Conservation (phyloP, 2,888 invertebrate genomes). For the Spodoptera littoralis region DNA sequence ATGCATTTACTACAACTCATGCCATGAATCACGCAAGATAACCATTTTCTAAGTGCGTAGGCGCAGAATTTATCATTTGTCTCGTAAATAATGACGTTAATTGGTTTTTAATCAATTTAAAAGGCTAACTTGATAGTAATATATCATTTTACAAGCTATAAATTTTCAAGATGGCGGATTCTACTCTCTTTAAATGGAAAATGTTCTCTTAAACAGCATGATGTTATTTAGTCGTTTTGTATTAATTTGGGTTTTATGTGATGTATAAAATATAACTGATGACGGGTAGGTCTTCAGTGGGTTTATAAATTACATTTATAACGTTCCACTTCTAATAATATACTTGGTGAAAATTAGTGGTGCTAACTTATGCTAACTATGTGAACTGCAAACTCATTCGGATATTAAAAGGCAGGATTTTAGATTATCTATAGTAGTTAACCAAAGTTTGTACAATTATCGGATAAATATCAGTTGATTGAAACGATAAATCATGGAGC, state of each 20-base stretch:
- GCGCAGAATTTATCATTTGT: conserved; percentile 53
- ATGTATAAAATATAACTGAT: too few species aligned
- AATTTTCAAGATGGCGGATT: conserved; percentile 36
- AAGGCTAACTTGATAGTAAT: conserved; percentile 30
- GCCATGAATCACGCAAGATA: conserved; percentile 34
- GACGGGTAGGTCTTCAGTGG: too few species aligned
- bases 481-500: too few species aligned
- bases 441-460: too few species aligned
- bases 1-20: conserved; percentile 21
- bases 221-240: conserved; percentile 19
- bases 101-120: conserved; percentile 49
- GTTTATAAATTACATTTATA: too few species aligned
- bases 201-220: conserved; percentile 15
- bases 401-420: too few species aligned
- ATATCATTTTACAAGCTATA: conserved; percentile 49
- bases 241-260: conserved; percentile 5
- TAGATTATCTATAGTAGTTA: too few species aligned
- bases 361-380: too few species aligned
- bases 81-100: conserved; percentile 52
- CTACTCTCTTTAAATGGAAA: conserved; percentile 38
- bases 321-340: too few species aligned
- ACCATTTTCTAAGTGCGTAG: conserved; percentile 45
- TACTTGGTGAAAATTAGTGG: too few species aligned
- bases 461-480: too few species aligned
- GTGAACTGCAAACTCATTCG: too few species aligned